Percentiles rank a stretch among this genome's conserved stretches.
Evolutionary conservation across 2,797 vertebrate species (phyloP).

Genomic region (Pagetopsis macropterus): DNA sequence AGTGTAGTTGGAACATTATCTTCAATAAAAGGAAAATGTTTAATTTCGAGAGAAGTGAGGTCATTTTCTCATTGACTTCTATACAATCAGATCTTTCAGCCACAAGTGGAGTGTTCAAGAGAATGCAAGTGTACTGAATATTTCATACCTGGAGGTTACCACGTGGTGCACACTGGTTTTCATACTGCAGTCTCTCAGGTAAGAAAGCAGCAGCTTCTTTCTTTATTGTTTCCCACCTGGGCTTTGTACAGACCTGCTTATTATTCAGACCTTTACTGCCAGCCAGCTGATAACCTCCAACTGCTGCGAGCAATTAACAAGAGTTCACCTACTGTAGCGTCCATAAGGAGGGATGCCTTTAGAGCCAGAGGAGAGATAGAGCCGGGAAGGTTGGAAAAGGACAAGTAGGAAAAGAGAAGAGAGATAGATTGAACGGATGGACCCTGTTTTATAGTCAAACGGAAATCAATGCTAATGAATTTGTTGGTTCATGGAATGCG

Average conservation of each 20-base stretch:
- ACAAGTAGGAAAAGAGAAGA: slow-evolving; percentile 35
- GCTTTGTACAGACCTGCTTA: slow-evolving; percentile 61
- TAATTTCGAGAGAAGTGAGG: too few relatives aligned
- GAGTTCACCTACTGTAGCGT: slow-evolving; percentile 59
- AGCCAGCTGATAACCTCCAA: slow-evolving; percentile 79
- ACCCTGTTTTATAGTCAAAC: slow-evolving; percentile 53
- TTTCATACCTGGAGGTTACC: too few relatives aligned
- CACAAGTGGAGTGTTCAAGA: too few relatives aligned
- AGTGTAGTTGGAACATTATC: too few relatives aligned
- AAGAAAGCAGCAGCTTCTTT: slow-evolving; percentile 43
- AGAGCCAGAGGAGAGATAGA: slow-evolving; percentile 45
- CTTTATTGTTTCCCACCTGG: slow-evolving; percentile 67
- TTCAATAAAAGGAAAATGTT: too few relatives aligned
- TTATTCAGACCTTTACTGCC: slow-evolving; percentile 73
- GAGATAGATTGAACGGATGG: slow-evolving; percentile 27
- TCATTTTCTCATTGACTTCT: too few relatives aligned
- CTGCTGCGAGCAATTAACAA: slow-evolving; percentile 75
- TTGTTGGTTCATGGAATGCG: slow-evolving; percentile 45
- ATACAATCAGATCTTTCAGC: too few relatives aligned
- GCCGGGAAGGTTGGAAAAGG: slow-evolving; percentile 33
- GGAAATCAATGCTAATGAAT: slow-evolving; percentile 75
- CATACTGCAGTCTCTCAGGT: slow-evolving; percentile 17
- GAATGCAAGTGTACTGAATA: too few relatives aligned
- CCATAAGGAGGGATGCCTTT: slow-evolving; percentile 48
- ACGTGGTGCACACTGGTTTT: background rate